These are phyloP conservation scores for Cranoglanis bouderius DNA, from an alignment of 2,113 vertebrate genomes.

Conservation along the genomic window DNA sequence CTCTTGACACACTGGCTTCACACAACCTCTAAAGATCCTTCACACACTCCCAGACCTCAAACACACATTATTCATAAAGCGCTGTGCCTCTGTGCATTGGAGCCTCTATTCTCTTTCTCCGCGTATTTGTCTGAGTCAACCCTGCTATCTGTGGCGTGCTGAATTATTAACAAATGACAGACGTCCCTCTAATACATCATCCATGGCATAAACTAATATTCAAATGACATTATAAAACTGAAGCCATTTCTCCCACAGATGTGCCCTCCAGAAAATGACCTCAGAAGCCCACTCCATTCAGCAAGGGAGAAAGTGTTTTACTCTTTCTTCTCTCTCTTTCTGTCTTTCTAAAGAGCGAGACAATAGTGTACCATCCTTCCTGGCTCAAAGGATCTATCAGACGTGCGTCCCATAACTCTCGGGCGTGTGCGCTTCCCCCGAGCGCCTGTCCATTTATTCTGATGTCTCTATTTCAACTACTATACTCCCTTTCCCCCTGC, in stretches of 20 bases:
- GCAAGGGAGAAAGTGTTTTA: conserved; percentile 36
- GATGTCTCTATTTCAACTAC: conserved; percentile 54
- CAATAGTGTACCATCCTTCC: conserved; percentile 26
- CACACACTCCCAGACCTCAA: conserved; percentile 55
- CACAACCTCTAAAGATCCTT: conserved; percentile 61
- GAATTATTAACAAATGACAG: conserved; percentile 59
- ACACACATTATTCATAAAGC: conserved; percentile 58
- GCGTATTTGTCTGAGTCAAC: conserved; percentile 53
- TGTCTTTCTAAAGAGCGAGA: conserved; percentile 30
- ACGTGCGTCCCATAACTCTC: conserved; percentile 42
- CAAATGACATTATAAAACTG: conserved; percentile 58
- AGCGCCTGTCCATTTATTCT: conserved; percentile 51
- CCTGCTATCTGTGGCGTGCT: conserved; percentile 41
- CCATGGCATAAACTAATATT: conserved; percentile 54
- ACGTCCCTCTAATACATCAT: conserved; percentile 57
- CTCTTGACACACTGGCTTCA: conserved; percentile 49
- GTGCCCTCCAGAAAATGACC: conserved; percentile 57
- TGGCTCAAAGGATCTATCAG: conserved; percentile 49
- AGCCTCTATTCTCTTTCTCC: conserved; percentile 45
- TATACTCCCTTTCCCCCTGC: conserved; percentile 29
- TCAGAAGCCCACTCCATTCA: conserved; percentile 39
- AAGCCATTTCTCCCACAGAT: conserved; percentile 55
- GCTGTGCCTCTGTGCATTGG: conserved; percentile 46
- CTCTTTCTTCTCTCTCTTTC: conserved; percentile 33
- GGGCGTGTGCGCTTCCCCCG: conserved; percentile 23